phyloP scores from a whole-genome alignment of 2,113 vertebrate genomes.

The Phoenicopterus ruber region DNA sequence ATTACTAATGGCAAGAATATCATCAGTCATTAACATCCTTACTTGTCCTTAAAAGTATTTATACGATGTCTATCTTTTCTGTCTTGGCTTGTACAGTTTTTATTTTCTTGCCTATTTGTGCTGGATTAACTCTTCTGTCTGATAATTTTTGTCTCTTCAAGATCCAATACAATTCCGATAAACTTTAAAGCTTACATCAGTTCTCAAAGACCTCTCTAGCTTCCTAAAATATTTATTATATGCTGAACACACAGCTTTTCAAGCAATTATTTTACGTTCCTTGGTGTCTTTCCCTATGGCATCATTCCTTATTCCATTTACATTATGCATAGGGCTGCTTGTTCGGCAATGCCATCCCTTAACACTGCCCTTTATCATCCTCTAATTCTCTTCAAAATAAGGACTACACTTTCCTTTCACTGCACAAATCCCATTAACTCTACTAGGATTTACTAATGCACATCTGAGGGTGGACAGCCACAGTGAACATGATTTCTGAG shows the following conservation, averaged over 20 bases:
- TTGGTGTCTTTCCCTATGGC: background rate
- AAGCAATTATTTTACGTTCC: background rate
- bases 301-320: background rate
- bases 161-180: background rate
- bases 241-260: background rate
- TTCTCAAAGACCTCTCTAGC: background rate
- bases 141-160: background rate
- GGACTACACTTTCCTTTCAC: background rate
- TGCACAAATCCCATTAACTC: constrained; percentile 10
- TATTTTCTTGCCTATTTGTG: background rate
- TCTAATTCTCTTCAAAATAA: background rate
- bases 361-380: background rate
- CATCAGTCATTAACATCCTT: background rate
- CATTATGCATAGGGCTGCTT: background rate
- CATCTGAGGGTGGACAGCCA: background rate
- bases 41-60: background rate
- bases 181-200: background rate
- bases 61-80: background rate
- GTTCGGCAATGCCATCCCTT: background rate
- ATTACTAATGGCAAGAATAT: background rate
- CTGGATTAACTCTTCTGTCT: background rate
- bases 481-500: background rate
- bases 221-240: constrained; percentile 7
- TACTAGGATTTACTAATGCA: constrained; percentile 1
- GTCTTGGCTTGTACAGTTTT: background rate